Evolutionary conservation across 1,140 invertebrate species (phyloP).

Genomic region (Trichonephila clavipes): DNA sequence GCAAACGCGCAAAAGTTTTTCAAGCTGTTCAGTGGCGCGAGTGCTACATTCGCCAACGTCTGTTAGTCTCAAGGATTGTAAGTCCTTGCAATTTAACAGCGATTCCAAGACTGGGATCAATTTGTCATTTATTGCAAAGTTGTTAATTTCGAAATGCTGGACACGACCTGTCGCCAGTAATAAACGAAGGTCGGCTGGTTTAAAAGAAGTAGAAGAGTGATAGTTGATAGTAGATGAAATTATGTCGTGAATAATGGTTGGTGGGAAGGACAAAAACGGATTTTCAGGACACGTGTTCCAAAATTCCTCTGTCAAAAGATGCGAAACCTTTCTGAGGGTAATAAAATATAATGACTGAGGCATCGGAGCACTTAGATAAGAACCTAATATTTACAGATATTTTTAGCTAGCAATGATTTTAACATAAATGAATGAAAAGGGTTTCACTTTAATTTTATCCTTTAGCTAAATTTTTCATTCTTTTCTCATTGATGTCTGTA

Average conservation of each 20-base stretch:
- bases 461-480: too few relatives aligned
- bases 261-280: not conserved
- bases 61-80: not conserved
- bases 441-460: too few relatives aligned
- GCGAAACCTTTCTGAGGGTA: too few relatives aligned
- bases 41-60: not conserved
- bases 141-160: not conserved
- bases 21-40: not conserved
- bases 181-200: not conserved
- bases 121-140: not conserved
- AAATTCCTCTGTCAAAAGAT: too few relatives aligned
- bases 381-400: too few relatives aligned
- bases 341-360: too few relatives aligned
- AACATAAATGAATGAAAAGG: too few relatives aligned
- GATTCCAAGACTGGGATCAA: not conserved
- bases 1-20: not conserved
- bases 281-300: not conserved
- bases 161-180: not conserved
- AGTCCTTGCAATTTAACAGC: not conserved
- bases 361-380: too few relatives aligned
- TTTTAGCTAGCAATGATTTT: too few relatives aligned
- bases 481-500: too few relatives aligned
- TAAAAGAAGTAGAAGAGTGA: not conserved
- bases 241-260: not conserved
- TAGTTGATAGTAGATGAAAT: not conserved